Evolutionary conservation across 2,113 vertebrate species (phyloP).

Genomic region (Phrynosoma platyrhinos): DNA sequence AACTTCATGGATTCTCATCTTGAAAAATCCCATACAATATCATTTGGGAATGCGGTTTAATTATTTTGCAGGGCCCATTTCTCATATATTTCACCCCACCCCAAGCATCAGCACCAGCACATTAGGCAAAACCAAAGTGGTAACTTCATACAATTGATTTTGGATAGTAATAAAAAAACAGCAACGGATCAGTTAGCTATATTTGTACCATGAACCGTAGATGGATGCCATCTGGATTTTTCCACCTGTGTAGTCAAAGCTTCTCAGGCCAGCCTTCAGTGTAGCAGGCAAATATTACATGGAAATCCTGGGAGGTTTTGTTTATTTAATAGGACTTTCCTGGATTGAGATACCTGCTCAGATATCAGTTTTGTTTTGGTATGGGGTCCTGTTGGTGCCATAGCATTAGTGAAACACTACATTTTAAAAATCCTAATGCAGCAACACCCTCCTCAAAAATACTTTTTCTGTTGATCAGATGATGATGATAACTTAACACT

Average conservation of each 20-base stretch:
- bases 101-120: not conserved
- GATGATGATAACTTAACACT: too few relatives aligned
- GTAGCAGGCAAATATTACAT: not conserved
- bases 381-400: not conserved
- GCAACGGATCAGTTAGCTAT: not conserved
- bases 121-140: not conserved
- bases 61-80: not conserved
- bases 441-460: not conserved
- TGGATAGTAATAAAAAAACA: not conserved
- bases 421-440: not conserved
- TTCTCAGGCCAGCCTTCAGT: not conserved
- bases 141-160: not conserved
- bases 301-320: not conserved
- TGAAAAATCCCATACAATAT: too few relatives aligned
- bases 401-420: not conserved
- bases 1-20: not conserved
- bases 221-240: not conserved
- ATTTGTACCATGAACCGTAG: not conserved
- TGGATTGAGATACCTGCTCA: not conserved
- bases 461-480: not conserved
- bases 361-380: not conserved
- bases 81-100: not conserved
- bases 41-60: too few relatives aligned
- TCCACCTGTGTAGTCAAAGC: not conserved
- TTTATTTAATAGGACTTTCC: not conserved